Evolutionary conservation across 2,113 vertebrate genomes (phyloP).

Genomic region (Pelusios castaneus): DNA sequence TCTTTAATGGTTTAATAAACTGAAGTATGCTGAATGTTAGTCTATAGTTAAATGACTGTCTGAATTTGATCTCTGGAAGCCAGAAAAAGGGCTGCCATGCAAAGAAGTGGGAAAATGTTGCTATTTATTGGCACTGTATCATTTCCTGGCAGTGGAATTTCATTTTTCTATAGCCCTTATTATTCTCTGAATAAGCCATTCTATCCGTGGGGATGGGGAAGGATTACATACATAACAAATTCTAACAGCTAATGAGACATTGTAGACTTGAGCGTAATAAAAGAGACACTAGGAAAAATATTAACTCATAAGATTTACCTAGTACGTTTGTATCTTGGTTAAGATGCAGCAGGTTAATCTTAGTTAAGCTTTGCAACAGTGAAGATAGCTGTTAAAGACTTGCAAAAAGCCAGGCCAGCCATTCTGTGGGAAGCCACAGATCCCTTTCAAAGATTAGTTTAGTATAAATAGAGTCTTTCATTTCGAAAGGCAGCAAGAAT

Average conservation of each 20-base stretch:
- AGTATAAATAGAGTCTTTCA: background rate
- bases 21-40: background rate
- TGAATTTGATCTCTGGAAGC: background rate
- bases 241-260: background rate
- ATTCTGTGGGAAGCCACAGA: accelerated
- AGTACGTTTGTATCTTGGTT: background rate
- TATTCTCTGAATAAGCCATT: slow-evolving; percentile 69
- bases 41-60: background rate
- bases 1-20: slow-evolving; percentile 4
- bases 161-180: slow-evolving; percentile 53
- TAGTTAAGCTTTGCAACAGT: accelerated
- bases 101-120: slow-evolving; percentile 44
- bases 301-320: background rate
- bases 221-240: background rate
- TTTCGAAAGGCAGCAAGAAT: background rate
- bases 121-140: slow-evolving; percentile 60
- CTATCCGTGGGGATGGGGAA: slow-evolving; percentile 48
- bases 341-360: background rate
- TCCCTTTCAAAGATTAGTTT: accelerated
- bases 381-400: background rate
- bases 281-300: slow-evolving; percentile 48
- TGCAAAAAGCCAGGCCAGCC: accelerated
- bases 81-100: slow-evolving; percentile 22
- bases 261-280: background rate
- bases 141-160: slow-evolving; percentile 59